These are phyloP conservation scores for Gadopsis marmoratus DNA, from an alignment of 2,797 vertebrate species.

Conservation along the genomic window DNA sequence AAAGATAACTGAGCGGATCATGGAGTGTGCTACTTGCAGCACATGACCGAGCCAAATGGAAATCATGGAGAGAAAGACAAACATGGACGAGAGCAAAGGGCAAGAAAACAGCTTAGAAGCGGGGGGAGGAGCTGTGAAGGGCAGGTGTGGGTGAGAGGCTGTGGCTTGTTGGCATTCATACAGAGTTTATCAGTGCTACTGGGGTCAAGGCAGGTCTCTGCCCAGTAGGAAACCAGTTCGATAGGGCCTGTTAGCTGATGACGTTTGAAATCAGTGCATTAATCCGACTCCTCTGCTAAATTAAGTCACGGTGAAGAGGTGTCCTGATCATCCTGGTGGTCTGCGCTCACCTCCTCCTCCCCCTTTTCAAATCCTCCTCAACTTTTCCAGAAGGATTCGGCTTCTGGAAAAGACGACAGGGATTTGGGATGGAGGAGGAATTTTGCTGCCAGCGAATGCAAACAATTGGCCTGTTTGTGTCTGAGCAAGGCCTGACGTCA, in stretches of 20 bases:
- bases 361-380: conserved; percentile 36
- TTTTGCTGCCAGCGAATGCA: conserved; percentile 67
- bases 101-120: conserved; percentile 67
- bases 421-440: conserved; percentile 52
- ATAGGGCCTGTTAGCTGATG: neutral
- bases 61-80: conserved; percentile 74
- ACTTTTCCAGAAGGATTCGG: conserved; percentile 54
- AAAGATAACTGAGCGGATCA: conserved; percentile 55
- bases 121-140: conserved; percentile 44
- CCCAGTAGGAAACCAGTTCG: conserved; percentile 10
- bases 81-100: conserved; percentile 71
- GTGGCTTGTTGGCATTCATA: conserved; percentile 44
- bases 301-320: conserved; percentile 18
- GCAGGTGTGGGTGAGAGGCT: conserved; percentile 45
- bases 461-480: conserved; percentile 78
- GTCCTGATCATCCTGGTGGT: conserved; percentile 8
- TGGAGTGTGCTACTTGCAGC: conserved; percentile 47
- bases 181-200: conserved; percentile 45
- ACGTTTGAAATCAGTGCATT: conserved; percentile 10
- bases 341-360: conserved; percentile 13
- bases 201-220: conserved; percentile 59
- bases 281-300: conserved; percentile 21
- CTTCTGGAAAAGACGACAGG: conserved; percentile 67
- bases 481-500: conserved; percentile 75
- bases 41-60: conserved; percentile 61